A percentile compares a stretch with the other conserved stretches of the same genome.
Conservation (phyloP, 2,888 invertebrate species). For the Drosophila colorata region DNA sequence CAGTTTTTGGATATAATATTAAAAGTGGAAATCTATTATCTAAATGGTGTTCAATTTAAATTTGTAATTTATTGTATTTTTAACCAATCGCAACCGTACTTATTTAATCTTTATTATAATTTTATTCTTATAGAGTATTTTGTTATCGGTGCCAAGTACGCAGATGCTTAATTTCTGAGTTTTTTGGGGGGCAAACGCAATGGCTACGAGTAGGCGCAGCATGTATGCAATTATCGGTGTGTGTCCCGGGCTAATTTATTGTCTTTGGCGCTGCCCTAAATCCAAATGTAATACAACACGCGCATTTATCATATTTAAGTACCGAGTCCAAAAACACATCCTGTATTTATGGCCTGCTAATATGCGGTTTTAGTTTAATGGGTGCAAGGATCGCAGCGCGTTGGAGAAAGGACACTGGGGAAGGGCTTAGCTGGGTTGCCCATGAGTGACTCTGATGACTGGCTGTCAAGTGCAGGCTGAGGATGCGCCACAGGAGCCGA, state of each 20-base stretch:
- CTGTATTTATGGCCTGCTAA: constrained; percentile 77
- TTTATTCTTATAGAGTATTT: constrained; percentile 20
- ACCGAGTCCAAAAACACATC: constrained; percentile 66
- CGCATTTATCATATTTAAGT: constrained; percentile 78
- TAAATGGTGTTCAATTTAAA: too few species aligned
- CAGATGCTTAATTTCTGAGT: background rate
- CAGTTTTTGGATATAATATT: too few species aligned
- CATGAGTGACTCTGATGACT: constrained; percentile 18
- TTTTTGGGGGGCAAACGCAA: constrained; percentile 15
- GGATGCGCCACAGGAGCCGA: constrained; percentile 18
- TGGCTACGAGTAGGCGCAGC: constrained; percentile 50
- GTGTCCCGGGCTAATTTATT: constrained; percentile 71
- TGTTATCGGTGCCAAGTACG: background rate
- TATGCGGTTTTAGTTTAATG: constrained; percentile 75
- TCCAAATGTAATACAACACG: constrained; percentile 75
- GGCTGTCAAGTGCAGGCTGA: constrained; percentile 20
- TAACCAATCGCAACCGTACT: too few species aligned
- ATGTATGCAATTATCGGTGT: constrained; percentile 73
- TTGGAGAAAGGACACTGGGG: too few species aligned
- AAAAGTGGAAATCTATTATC: too few species aligned
- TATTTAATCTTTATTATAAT: too few species aligned
- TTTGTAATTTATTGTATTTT: too few species aligned
- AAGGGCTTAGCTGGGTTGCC: constrained; percentile 20
- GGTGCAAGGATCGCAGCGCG: constrained; percentile 26
- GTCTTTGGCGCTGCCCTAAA: constrained; percentile 73